Evolutionary conservation across 2,113 vertebrate species (phyloP), one percentile per base, ranked within the genome.

Genomic region (Anseranas semipalmata): DNA sequence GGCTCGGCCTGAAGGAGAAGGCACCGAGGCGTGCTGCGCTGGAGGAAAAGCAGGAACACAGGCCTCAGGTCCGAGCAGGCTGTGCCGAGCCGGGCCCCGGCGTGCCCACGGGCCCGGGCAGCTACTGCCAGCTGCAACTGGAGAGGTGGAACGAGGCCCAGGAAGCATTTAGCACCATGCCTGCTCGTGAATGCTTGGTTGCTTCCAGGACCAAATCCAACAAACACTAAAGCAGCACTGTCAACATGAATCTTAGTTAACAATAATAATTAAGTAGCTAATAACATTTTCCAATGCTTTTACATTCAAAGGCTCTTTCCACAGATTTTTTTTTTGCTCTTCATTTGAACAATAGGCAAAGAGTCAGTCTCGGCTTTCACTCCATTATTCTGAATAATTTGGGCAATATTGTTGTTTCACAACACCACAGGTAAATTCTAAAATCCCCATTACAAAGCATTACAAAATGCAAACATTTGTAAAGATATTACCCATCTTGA

Each of bases 241-340:
- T 37, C 82, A 84, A 66, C 30, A 5, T n/a, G n/a, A 59, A 56
- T 71, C 75, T 77, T 37, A 30, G 22, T 72, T 78, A 30, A 48
- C 92, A 75, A 25, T 30, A 78, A 76, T 85, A 68, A 73, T 72
- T 76, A 56, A 90, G 45, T 41, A 86, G 59, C 50, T 19, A 48
- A 86, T 79, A 33, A 27, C 63, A 65, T 46, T 94, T 90, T 75
- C 83, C 73, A 82, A 3, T 0, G 4, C 43, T 81, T 85, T 68
- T 45, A 33, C n/a, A n/a, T 76, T 67, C 46, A 72, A 50, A 84
- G 39, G 35, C 22, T 53, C 88, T 78, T 81, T 37, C 46, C 1
- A 0, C 15, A 1, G 21, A 0, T 16, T 21, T 27, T 63, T 28
- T 45, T 68, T 86, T 37, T 25, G 11, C 46, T 3, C 1, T 62